Conservation (phyloP, 2,888 invertebrate species). For the Nomada fabriciana region DNA sequence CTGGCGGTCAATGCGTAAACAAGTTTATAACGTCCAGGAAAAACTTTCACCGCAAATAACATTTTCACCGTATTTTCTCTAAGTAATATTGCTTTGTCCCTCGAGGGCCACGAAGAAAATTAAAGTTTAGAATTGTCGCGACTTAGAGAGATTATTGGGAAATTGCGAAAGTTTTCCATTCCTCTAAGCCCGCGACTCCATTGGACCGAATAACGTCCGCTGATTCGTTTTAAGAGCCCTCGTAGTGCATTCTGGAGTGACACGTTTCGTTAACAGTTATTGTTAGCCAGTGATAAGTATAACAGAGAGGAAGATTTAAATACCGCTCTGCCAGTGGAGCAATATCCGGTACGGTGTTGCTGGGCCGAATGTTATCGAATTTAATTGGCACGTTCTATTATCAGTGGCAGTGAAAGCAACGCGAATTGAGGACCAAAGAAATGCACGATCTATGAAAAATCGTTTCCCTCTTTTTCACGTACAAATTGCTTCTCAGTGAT, state of each 20-base stretch:
- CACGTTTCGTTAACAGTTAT: not conserved
- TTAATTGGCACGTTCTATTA: not conserved
- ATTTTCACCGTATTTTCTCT: slow-evolving; percentile 57
- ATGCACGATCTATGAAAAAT: not conserved
- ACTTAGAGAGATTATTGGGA: slow-evolving; percentile 65
- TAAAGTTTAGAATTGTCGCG: slow-evolving; percentile 67
- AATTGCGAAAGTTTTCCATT: slow-evolving; percentile 66
- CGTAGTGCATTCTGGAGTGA: slow-evolving; percentile 24
- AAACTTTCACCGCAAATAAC: slow-evolving; percentile 48
- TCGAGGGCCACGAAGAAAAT: slow-evolving; percentile 58
- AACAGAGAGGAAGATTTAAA: not conserved
- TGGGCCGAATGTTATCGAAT: not conserved
- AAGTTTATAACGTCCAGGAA: slow-evolving; percentile 26
- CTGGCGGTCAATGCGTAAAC: not conserved
- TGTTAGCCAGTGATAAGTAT: not conserved
- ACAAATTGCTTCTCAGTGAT: slow-evolving; percentile 17
- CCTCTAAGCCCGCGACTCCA: slow-evolving; percentile 58
- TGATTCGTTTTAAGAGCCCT: slow-evolving; percentile 44
- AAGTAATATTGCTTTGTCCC: slow-evolving; percentile 51
- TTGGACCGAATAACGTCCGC: slow-evolving; percentile 45
- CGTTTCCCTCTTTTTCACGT: not conserved
- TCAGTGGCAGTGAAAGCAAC: not conserved
- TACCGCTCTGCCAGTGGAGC: not conserved
- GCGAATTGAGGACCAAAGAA: not conserved
- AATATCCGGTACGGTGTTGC: too few species aligned